A percentile compares a stretch with the other conserved stretches of the same genome.
Evolutionary conservation across 2,888 invertebrate species (phyloP).

Genomic region (Pseudococcus jackbeardsleyi): DNA sequence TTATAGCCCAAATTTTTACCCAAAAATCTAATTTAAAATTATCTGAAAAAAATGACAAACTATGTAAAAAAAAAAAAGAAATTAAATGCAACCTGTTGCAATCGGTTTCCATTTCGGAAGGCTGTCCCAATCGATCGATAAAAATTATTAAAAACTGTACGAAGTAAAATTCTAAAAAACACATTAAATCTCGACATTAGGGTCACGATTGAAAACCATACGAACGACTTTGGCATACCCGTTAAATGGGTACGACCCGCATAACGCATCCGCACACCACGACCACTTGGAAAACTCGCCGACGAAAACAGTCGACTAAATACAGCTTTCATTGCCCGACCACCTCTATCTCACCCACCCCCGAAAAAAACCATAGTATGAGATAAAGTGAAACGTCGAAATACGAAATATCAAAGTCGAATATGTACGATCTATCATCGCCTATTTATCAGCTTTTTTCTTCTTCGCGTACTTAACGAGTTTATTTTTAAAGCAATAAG

Average conservation of each 20-base stretch:
- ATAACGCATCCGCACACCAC: slow-evolving; percentile 3
- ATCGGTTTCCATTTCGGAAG: background rate
- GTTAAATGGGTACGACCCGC: slow-evolving; percentile 9
- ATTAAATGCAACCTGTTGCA: slow-evolving; percentile 5
- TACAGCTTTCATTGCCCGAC: background rate
- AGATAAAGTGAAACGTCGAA: slow-evolving; percentile 48
- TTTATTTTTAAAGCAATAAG: slow-evolving; percentile 47
- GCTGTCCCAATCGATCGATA: background rate
- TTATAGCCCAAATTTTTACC: background rate
- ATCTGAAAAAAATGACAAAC: background rate
- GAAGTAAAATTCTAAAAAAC: background rate
- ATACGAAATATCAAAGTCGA: slow-evolving; percentile 43
- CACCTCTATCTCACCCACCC: slow-evolving; percentile 20
- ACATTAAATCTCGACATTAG: background rate
- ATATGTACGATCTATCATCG: slow-evolving; percentile 27
- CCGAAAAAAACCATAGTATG: background rate
- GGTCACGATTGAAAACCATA: slow-evolving; percentile 2
- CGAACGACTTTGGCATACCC: background rate
- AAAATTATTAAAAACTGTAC: background rate
- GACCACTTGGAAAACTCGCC: slow-evolving; percentile 22
- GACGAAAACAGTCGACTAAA: slow-evolving; percentile 33
- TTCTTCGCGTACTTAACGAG: slow-evolving; percentile 50
- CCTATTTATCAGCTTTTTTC: slow-evolving; percentile 21
- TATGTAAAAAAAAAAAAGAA: background rate
- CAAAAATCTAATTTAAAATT: background rate